These are phyloP conservation scores for zebrafish (Danio rerio) DNA, from an alignment of 2,113 vertebrate genomes.

Conservation along the genomic window DNA sequence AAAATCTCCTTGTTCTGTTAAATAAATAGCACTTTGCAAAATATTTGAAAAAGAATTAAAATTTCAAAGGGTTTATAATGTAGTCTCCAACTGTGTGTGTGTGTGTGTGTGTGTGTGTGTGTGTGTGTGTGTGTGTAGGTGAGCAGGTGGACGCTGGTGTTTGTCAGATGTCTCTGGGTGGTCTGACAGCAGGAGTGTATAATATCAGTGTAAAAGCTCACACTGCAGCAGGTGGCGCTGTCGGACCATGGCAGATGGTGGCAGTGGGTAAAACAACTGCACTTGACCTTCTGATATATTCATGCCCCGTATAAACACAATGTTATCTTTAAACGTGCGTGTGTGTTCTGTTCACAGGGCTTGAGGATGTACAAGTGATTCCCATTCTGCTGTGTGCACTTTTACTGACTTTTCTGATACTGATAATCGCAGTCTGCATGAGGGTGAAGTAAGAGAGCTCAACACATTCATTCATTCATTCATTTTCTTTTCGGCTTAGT, in stretches of 20 bases:
- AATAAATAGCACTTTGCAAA: no score
- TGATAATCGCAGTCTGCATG: conserved; percentile 41
- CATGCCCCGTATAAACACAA: background rate
- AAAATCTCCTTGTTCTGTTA: no score
- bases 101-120: background rate
- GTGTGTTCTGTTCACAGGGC: conserved; percentile 52
- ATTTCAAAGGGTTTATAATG: background rate
- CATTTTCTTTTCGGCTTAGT: no score
- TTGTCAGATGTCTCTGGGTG: conserved; percentile 52
- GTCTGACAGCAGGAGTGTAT: conserved; percentile 63
- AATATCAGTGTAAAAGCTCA: conserved; percentile 63
- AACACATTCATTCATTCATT: background rate
- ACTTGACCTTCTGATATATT: background rate
- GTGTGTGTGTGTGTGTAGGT: conserved; percentile 45
- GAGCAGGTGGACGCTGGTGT: conserved; percentile 26
- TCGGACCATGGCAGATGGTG: conserved; percentile 57
- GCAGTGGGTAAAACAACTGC: conserved; percentile 39
- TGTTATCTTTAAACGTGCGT: background rate
- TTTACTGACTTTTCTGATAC: conserved; percentile 33
- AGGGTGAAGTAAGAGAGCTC: conserved; percentile 24
- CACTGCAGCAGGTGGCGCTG: conserved; percentile 66
- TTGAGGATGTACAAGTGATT: conserved; percentile 48
- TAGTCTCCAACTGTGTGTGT: no score
- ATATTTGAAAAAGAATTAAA: background rate
- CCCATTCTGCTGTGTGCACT: conserved; percentile 28